A percentile compares a stretch with the other conserved stretches of the same genome.
Conservation (phyloP, 1,140 invertebrate species). For the Lordiphosa mommai region DNA sequence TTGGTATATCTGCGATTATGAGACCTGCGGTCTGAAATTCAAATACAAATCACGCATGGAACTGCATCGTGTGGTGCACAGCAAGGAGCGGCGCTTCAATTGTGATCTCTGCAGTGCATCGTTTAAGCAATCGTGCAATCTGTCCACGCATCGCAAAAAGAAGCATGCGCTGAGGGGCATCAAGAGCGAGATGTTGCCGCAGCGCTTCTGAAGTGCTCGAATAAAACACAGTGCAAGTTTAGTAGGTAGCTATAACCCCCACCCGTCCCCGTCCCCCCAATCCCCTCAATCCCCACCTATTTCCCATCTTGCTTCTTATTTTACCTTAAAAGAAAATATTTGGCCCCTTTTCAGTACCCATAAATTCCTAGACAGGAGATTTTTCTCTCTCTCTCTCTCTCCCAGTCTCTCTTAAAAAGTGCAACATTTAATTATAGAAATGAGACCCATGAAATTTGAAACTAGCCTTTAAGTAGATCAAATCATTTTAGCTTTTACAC, state of each 20-base stretch:
- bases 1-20: slow-evolving; percentile 72
- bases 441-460: too few relatives aligned
- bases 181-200: slow-evolving; percentile 56
- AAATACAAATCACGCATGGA: slow-evolving; percentile 76
- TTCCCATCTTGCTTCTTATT: too few relatives aligned
- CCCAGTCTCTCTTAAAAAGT: too few relatives aligned
- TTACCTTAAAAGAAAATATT: too few relatives aligned
- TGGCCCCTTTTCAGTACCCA: too few relatives aligned
- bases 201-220: slow-evolving; percentile 46
- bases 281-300: not conserved
- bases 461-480: too few relatives aligned
- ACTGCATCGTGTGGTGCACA: slow-evolving; percentile 72
- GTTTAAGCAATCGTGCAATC: slow-evolving; percentile 74
- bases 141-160: slow-evolving; percentile 74
- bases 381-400: too few relatives aligned
- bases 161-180: slow-evolving; percentile 68
- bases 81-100: slow-evolving; percentile 71
- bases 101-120: slow-evolving; percentile 72
- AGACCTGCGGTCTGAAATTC: slow-evolving; percentile 68
- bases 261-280: not conserved
- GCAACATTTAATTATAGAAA: too few relatives aligned
- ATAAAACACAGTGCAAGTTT: slow-evolving; percentile 6
- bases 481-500: too few relatives aligned
- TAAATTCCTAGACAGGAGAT: too few relatives aligned
- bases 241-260: slow-evolving; percentile 7